Percentiles rank a stretch among this genome's conserved stretches.
These are phyloP conservation scores for Ceraclea dissimilis DNA, from an alignment of 2,888 invertebrate genomes.

Conservation along the genomic window DNA sequence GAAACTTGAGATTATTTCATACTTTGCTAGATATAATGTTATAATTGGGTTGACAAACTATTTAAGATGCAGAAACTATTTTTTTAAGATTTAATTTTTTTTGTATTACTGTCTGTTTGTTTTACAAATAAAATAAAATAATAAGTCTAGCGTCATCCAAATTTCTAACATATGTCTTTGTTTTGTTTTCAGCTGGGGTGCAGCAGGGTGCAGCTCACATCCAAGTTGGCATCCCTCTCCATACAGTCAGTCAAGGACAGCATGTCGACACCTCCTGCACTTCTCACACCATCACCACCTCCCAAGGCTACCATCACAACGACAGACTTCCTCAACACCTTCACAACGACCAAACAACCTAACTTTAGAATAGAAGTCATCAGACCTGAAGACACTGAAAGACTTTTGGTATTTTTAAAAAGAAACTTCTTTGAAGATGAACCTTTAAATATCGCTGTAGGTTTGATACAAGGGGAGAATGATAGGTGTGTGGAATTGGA, in stretches of 20 bases:
- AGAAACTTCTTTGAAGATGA: slow-evolving; percentile 51
- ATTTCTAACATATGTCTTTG: no score
- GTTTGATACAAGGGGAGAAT: slow-evolving; percentile 37
- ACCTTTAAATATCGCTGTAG: slow-evolving; percentile 50
- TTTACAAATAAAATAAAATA: no score
- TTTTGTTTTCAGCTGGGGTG: slow-evolving; percentile 16
- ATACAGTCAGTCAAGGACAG: slow-evolving; percentile 8
- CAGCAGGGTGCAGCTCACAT: slow-evolving; percentile 13
- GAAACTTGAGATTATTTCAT: no score
- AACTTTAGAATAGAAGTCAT: slow-evolving; percentile 11
- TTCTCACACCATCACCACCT: slow-evolving; percentile 17
- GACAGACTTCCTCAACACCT: slow-evolving; percentile 2
- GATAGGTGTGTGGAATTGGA: slow-evolving; percentile 52
- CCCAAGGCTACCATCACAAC: neutral
- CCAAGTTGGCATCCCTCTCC: slow-evolving; percentile 14
- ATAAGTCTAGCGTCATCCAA: no score
- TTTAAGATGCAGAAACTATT: no score
- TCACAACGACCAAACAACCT: neutral
- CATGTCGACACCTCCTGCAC: slow-evolving; percentile 22
- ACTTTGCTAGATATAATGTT: no score
- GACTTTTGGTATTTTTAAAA: slow-evolving; percentile 18
- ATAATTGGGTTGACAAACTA: no score
- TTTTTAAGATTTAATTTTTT: no score
- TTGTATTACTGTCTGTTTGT: no score
- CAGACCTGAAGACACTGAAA: slow-evolving; percentile 4